Evolutionary conservation across 2,888 invertebrate genomes (phyloP).

Genomic region (Anthoptus insignis): DNA sequence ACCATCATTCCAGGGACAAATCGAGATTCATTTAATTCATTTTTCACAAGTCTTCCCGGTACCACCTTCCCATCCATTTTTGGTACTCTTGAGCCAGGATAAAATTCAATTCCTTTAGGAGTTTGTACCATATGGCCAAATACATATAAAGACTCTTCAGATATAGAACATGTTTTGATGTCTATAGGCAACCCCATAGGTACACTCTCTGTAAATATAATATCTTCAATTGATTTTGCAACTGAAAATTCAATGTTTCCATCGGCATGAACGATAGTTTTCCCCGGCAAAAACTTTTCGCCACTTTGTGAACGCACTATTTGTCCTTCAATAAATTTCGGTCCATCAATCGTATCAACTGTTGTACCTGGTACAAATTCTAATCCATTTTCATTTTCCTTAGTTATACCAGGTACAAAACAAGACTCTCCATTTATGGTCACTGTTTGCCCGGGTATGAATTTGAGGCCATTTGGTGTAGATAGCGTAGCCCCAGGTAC

Average conservation of each 20-base stretch:
- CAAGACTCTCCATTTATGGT: constrained; percentile 79
- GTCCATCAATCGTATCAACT: constrained; percentile 88
- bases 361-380: constrained; percentile 88
- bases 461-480: constrained; percentile 88
- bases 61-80: constrained; percentile 87
- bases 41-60: constrained; percentile 88
- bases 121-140: constrained; percentile 91
- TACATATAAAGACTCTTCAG: constrained; percentile 84
- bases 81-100: constrained; percentile 85
- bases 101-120: constrained; percentile 88
- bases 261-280: constrained; percentile 78
- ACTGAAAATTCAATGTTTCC: constrained; percentile 87
- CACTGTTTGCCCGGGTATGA: constrained; percentile 89
- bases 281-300: constrained; percentile 89
- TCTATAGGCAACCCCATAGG: constrained; percentile 87
- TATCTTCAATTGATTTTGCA: constrained; percentile 86
- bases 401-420: constrained; percentile 88
- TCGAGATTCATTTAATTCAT: constrained; percentile 87
- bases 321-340: constrained; percentile 90
- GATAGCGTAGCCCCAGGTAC: constrained; percentile 89
- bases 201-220: constrained; percentile 83
- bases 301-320: constrained; percentile 87
- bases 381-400: constrained; percentile 70
- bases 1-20: constrained; percentile 91
- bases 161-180: constrained; percentile 82